A percentile compares a stretch with the other conserved stretches of the same genome.
These are phyloP conservation scores for Microctenopoma stevenorrisi DNA, from an alignment of 2,797 vertebrate species.

Conservation along the genomic window DNA sequence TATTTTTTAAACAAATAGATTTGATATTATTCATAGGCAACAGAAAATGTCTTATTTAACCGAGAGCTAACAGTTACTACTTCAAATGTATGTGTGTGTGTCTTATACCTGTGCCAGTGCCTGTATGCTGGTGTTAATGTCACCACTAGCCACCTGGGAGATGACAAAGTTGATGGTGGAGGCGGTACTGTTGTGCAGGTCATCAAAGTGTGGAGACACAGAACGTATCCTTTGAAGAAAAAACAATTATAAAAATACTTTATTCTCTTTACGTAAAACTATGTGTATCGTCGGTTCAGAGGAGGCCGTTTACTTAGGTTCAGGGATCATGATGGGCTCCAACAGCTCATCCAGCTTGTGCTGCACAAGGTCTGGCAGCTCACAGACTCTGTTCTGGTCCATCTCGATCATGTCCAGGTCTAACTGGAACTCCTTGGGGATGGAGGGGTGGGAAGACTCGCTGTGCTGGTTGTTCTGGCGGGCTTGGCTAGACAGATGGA, in stretches of 20 bases:
- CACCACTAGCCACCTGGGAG: slow-evolving; percentile 97
- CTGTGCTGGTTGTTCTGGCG: slow-evolving; percentile 90
- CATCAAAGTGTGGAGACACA: slow-evolving; percentile 95
- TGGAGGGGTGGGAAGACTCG: slow-evolving; percentile 82
- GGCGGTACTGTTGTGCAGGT: slow-evolving; percentile 96
- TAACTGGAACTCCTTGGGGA: slow-evolving; percentile 95
- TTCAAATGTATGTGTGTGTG: neutral
- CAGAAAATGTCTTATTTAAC: too few species aligned
- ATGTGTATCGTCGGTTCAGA: neutral
- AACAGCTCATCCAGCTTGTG: slow-evolving; percentile 97
- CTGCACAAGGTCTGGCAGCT: slow-evolving; percentile 96
- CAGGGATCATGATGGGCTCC: slow-evolving; percentile 95
- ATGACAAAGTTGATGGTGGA: slow-evolving; percentile 99
- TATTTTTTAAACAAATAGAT: too few species aligned
- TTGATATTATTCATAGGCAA: too few species aligned
- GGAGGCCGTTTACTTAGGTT: slow-evolving; percentile 87
- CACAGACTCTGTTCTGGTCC: slow-evolving; percentile 89
- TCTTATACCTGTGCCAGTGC: slow-evolving; percentile 92
- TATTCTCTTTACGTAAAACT: neutral
- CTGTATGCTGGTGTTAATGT: slow-evolving; percentile 97
- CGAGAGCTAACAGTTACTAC: too few species aligned
- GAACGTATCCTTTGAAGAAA: slow-evolving; percentile 86
- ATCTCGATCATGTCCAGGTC: slow-evolving; percentile 98
- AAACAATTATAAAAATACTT: neutral
- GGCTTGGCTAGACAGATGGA: slow-evolving; percentile 86